phyloP scores from a whole-genome alignment of 2,797 vertebrate genomes.

The Spheniscus humboldti region DNA sequence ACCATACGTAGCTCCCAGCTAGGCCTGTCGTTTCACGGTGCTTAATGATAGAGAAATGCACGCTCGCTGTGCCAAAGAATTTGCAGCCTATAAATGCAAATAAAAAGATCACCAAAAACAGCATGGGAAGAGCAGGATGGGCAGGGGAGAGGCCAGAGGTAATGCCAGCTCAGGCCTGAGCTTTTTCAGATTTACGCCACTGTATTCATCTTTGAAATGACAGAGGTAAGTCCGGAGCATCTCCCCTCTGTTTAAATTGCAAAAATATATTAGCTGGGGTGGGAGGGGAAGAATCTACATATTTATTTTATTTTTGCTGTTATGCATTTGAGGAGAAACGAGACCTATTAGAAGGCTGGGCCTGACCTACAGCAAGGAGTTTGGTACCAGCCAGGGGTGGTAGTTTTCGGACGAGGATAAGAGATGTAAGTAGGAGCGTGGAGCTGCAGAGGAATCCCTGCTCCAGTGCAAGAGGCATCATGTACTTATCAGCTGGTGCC shows the following conservation, averaged over 20 bases:
- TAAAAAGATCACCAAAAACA: not conserved
- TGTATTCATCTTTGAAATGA: not conserved
- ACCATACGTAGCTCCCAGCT: not conserved
- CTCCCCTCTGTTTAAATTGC: not conserved
- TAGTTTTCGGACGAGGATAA: not conserved
- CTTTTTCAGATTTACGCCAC: not conserved
- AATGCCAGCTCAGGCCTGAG: not conserved
- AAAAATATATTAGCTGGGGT: not conserved
- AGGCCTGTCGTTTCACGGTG: not conserved
- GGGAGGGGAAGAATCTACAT: not conserved
- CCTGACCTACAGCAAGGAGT: not conserved
- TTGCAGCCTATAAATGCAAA: not conserved
- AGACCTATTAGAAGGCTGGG: not conserved
- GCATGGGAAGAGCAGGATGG: not conserved
- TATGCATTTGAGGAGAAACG: not conserved
- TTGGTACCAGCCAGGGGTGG: not conserved
- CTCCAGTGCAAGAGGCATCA: not conserved
- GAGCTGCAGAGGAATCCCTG: not conserved
- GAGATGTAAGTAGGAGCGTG: fast-evolving
- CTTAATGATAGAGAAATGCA: not conserved
- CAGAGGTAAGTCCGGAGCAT: fast-evolving
- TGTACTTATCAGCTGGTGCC: fast-evolving
- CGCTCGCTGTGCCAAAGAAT: fast-evolving
- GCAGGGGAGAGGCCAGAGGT: not conserved
- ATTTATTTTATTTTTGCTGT: not conserved